Conservation (phyloP, 2,888 invertebrate species). For the Bhutanitis thaidina region DNA sequence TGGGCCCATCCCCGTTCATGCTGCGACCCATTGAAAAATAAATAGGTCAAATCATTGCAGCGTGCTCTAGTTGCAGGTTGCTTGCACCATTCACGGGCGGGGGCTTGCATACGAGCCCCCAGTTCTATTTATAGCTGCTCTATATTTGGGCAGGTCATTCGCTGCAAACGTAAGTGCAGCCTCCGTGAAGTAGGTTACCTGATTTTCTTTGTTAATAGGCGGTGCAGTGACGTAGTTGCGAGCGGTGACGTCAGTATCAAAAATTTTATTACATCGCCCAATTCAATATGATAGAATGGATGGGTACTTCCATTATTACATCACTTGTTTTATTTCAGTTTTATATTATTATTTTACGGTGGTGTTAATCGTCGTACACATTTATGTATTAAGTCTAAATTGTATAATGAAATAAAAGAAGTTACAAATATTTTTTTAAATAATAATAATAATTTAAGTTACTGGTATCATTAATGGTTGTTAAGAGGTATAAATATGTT, state of each 20-base stretch:
- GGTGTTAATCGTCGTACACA: too few species aligned
- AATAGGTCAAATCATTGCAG: slow-evolving; percentile 77
- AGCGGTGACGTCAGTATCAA: slow-evolving; percentile 55
- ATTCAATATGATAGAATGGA: background rate
- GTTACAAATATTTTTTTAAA: too few species aligned
- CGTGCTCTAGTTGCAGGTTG: slow-evolving; percentile 63
- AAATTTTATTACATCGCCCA: slow-evolving; percentile 10
- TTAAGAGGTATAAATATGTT: too few species aligned
- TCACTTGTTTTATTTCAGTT: too few species aligned
- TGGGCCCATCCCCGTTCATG: slow-evolving; percentile 72
- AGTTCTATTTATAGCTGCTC: slow-evolving; percentile 70
- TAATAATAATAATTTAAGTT: too few species aligned
- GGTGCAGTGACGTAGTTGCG: slow-evolving; percentile 59
- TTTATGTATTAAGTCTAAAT: too few species aligned
- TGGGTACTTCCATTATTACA: too few species aligned
- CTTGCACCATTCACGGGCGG: slow-evolving; percentile 64
- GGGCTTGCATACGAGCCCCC: slow-evolving; percentile 52
- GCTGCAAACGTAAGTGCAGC: slow-evolving; percentile 66
- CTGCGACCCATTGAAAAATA: slow-evolving; percentile 75
- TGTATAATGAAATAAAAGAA: too few species aligned
- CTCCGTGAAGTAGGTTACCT: slow-evolving; percentile 74
- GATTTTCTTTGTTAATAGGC: slow-evolving; percentile 69
- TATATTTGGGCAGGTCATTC: slow-evolving; percentile 77
- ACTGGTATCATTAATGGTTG: too few species aligned
- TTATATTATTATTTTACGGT: too few species aligned